Percentiles rank a stretch among this genome's conserved stretches.
Conservation (phyloP, 2,888 invertebrate species). For the Villa cingulata region DNA sequence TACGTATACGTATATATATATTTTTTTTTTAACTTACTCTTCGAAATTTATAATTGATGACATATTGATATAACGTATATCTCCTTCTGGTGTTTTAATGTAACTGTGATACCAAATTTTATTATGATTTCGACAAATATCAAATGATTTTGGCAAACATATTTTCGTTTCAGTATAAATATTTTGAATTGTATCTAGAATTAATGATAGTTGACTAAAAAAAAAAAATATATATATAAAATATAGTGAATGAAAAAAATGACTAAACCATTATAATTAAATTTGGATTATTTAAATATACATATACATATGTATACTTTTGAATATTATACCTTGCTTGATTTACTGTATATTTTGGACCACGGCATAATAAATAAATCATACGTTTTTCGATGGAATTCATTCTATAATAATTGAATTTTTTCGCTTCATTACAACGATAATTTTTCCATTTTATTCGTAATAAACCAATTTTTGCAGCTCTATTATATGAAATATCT, state of each 20-base stretch:
- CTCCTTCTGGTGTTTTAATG: constrained; percentile 13
- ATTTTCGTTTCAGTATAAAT: constrained; percentile 45
- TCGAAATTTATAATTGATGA: background rate
- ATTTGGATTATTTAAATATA: no score
- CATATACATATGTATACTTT: no score
- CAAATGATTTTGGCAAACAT: constrained; percentile 36
- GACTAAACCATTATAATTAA: no score
- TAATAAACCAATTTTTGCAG: constrained; percentile 17
- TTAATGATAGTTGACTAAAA: constrained; percentile 36
- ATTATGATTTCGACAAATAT: constrained; percentile 25
- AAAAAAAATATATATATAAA: background rate
- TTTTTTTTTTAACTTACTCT: no score
- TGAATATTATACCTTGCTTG: constrained; percentile 39
- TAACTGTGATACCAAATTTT: constrained; percentile 20
- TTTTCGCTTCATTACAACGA: constrained; percentile 22
- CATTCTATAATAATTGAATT: constrained; percentile 16
- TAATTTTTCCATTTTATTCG: constrained; percentile 30
- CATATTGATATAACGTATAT: constrained; percentile 14
- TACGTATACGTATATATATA: no score
- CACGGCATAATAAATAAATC: constrained; percentile 47
- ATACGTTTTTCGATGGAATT: constrained; percentile 34
- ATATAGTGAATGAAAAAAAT: background rate
- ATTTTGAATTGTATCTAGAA: constrained; percentile 42
- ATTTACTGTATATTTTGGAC: constrained; percentile 42
- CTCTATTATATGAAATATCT: constrained; percentile 12